Conservation (phyloP, 2,888 invertebrate genomes). For the Epinotia ramella region DNA sequence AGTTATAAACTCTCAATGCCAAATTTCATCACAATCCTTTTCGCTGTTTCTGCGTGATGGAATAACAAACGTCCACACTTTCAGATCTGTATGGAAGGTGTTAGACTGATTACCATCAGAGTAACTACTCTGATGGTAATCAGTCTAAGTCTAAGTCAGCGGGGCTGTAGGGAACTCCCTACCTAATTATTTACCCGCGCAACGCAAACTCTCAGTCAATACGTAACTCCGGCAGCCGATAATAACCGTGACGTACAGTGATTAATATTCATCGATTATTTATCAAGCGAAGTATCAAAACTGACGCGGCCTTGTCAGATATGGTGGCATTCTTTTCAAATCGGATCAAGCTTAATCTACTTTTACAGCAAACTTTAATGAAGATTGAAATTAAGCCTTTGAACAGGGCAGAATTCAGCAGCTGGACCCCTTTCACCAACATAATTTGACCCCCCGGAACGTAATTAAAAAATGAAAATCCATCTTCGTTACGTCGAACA, state of each 20-base stretch:
- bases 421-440: background rate
- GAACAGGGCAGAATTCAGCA: constrained; percentile 6
- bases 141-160: too few species aligned
- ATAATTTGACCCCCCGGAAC: background rate
- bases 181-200: background rate
- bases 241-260: constrained; percentile 4
- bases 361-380: constrained; percentile 2
- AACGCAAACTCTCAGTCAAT: background rate
- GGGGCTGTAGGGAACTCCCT: too few species aligned
- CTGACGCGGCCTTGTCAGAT: constrained; percentile 28
- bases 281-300: constrained; percentile 19
- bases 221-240: background rate
- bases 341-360: constrained; percentile 8
- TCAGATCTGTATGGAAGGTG: background rate
- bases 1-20: too few species aligned
- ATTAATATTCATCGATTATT: constrained; percentile 37
- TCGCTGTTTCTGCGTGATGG: too few species aligned
- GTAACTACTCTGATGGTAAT: too few species aligned
- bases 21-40: too few species aligned
- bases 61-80: too few species aligned
- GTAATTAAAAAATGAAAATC: background rate
- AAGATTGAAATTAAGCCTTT: background rate
- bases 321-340: constrained; percentile 4
- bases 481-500: background rate
- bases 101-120: background rate